Percentiles rank a stretch among this genome's conserved stretches.
Evolutionary conservation across 1,140 invertebrate species (phyloP).

Genomic region (Telenomus remus): DNA sequence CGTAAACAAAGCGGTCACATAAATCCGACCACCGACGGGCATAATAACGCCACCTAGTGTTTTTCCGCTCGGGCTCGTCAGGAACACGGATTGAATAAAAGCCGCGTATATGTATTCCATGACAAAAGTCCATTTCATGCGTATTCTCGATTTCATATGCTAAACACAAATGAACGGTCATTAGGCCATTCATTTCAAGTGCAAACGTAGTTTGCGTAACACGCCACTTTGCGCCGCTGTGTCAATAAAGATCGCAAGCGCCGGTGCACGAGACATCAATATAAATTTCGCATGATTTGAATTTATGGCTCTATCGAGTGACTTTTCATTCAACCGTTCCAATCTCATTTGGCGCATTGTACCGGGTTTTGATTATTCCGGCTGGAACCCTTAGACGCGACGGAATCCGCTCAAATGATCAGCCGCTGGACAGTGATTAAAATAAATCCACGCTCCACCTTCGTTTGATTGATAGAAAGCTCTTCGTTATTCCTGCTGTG

Average conservation of each 20-base stretch:
- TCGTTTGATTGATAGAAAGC: conserved; percentile 31
- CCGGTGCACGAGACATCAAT: not conserved
- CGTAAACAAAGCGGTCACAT: conserved; percentile 7
- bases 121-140: conserved; percentile 35
- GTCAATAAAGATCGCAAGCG: conserved; percentile 10
- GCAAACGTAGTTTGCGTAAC: conserved; percentile 20
- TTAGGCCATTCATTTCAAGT: conserved; percentile 31
- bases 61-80: conserved; percentile 7
- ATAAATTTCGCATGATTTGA: conserved; percentile 12
- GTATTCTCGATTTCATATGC: conserved; percentile 34
- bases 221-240: conserved; percentile 8
- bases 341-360: not conserved
- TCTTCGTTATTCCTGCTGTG: conserved; percentile 22
- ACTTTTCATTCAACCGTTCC: conserved; percentile 5
- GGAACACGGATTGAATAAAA: no score
- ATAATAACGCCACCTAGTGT: conserved; percentile 29
- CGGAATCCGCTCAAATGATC: conserved; percentile 4
- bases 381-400: not conserved
- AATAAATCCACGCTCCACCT: conserved; percentile 28
- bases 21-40: conserved; percentile 1
- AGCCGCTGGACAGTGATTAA: conserved; percentile 22
- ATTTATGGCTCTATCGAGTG: conserved; percentile 6
- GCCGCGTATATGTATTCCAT: conserved; percentile 22
- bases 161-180: conserved; percentile 33
- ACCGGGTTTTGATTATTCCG: no score